Percentiles rank a stretch among this genome's conserved stretches.
These are phyloP conservation scores for Abramis brama DNA, from an alignment of 2,113 vertebrate genomes.

Conservation along the genomic window DNA sequence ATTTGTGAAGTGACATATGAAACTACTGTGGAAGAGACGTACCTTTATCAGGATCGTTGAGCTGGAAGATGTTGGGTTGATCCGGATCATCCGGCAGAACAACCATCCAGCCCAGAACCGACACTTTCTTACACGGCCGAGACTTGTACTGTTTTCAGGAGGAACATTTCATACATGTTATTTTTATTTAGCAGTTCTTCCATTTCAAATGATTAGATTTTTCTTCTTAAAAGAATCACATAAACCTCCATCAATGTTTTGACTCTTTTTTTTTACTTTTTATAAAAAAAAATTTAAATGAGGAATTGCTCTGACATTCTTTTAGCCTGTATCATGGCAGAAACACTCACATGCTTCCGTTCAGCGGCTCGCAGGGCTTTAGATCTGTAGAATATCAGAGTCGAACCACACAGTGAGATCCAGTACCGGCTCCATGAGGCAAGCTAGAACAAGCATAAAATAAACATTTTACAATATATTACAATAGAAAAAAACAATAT, in stretches of 20 bases:
- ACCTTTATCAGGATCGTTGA: slow-evolving; percentile 95
- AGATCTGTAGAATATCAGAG: slow-evolving; percentile 86
- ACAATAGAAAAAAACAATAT: too few species aligned
- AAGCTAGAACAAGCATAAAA: slow-evolving; percentile 59
- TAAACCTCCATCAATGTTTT: too few species aligned
- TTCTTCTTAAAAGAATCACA: too few species aligned
- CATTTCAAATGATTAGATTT: background rate
- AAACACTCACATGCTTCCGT: slow-evolving; percentile 85
- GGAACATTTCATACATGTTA: background rate
- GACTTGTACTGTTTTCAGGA: slow-evolving; percentile 84
- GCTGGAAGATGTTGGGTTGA: slow-evolving; percentile 92
- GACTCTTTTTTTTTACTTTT: too few species aligned
- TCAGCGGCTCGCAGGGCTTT: slow-evolving; percentile 90
- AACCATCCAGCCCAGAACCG: slow-evolving; percentile 90
- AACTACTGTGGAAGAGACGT: background rate
- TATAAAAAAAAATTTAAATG: too few species aligned
- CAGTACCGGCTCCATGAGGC: slow-evolving; percentile 82
- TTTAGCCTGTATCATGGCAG: too few species aligned
- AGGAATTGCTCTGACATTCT: background rate
- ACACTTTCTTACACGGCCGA: slow-evolving; percentile 88
- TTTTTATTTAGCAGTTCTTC: background rate
- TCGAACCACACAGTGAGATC: slow-evolving; percentile 87
- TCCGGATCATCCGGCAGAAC: slow-evolving; percentile 89
- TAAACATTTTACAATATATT: too few species aligned
- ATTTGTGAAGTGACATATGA: background rate